Conservation (phyloP, 2,113 vertebrate genomes). For the Urocolius indicus region DNA sequence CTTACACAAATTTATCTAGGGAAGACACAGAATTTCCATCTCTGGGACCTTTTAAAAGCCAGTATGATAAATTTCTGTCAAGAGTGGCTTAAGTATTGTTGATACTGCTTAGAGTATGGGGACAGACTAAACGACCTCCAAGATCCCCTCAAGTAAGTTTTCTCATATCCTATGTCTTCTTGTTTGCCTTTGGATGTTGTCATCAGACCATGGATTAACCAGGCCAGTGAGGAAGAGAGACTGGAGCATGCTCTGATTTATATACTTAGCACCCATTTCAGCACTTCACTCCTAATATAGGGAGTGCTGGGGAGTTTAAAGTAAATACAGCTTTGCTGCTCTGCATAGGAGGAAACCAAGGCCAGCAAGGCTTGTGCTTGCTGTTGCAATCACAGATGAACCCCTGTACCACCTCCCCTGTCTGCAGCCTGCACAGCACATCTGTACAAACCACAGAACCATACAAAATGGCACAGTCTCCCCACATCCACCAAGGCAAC, state of each 20-base stretch:
- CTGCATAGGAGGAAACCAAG: background rate
- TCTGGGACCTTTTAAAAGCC: background rate
- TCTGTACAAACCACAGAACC: background rate
- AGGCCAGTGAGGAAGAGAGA: background rate
- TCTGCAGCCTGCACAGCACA: background rate
- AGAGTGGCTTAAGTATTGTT: background rate
- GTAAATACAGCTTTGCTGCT: background rate
- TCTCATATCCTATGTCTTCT: background rate
- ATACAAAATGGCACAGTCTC: rapidly evolving
- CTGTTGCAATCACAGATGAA: background rate
- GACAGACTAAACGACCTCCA: background rate
- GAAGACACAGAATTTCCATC: background rate
- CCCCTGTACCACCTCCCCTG: too few relatives aligned
- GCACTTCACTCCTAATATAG: background rate
- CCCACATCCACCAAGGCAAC: rapidly evolving
- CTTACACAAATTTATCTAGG: background rate
- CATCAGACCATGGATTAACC: background rate
- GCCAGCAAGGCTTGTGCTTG: background rate
- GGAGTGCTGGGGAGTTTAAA: background rate
- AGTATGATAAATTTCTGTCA: background rate
- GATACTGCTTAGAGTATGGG: background rate
- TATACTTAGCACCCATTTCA: rapidly evolving
- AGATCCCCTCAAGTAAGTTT: background rate
- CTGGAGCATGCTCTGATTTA: background rate
- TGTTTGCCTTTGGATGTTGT: background rate